phyloP scores from a whole-genome alignment of 2,888 invertebrate species.

The Tipula vernalis region DNA sequence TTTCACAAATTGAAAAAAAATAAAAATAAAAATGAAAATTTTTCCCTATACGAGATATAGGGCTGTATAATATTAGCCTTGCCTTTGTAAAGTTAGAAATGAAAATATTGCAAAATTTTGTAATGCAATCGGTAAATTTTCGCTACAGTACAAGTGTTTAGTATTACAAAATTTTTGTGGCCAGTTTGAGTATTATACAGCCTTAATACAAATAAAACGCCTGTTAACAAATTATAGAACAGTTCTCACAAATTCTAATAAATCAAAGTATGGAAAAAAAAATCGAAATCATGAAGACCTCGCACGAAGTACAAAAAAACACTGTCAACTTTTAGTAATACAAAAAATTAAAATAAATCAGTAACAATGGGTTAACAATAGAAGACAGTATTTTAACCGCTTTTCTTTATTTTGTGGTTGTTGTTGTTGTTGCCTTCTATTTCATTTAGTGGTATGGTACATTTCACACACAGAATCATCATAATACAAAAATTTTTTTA shows the following conservation, averaged over 20 bases:
- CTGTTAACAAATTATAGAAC: neutral
- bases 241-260: neutral
- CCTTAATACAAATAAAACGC: neutral
- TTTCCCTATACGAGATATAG: no score
- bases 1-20: no score
- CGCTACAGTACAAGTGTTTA: no score
- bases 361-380: neutral
- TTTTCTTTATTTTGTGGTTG: neutral
- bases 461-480: neutral
- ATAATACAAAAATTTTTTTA: neutral
- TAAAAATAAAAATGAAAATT: no score
- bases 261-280: neutral
- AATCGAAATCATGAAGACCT: neutral
- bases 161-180: no score
- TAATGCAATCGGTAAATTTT: no score
- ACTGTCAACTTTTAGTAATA: constrained; percentile 5
- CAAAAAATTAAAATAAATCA: neutral
- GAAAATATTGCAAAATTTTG: no score
- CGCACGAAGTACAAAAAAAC: neutral
- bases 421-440: neutral
- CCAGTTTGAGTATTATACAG: no score
- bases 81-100: no score
- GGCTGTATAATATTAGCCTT: no score
- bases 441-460: neutral
- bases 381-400: constrained; percentile 7